Evolutionary conservation across 2,888 invertebrate genomes (phyloP).

Genomic region (Stegophylla sp.): DNA sequence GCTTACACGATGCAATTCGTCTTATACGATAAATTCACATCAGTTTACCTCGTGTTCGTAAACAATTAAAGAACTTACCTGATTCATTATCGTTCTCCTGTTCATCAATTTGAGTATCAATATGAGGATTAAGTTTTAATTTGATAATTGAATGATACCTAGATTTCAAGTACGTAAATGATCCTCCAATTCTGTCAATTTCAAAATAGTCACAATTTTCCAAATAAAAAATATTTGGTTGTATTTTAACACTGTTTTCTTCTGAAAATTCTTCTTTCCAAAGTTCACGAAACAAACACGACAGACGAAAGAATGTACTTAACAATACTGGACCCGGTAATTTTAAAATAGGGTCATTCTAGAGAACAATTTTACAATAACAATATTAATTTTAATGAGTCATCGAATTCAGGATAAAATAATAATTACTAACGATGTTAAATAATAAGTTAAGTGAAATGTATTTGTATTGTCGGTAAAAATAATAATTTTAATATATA

Average conservation of each 20-base stretch:
- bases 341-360: slow-evolving; percentile 31
- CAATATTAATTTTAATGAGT: not conserved
- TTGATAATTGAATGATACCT: not conserved
- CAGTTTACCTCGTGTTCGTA: not conserved
- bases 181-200: slow-evolving; percentile 33
- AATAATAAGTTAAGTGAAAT: not conserved
- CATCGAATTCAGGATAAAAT: no score
- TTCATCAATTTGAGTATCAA: not conserved
- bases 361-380: not conserved
- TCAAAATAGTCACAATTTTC: slow-evolving; percentile 34
- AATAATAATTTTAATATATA: not conserved
- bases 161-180: slow-evolving; percentile 23
- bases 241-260: not conserved
- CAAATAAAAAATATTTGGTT: slow-evolving; percentile 43
- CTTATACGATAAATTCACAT: not conserved
- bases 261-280: slow-evolving; percentile 14
- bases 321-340: slow-evolving; percentile 31
- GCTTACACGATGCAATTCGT: not conserved
- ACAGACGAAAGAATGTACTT: slow-evolving; percentile 42
- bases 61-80: not conserved
- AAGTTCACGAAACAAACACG: slow-evolving; percentile 6
- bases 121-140: not conserved
- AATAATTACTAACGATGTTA: no score
- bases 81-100: not conserved
- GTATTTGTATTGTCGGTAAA: no score